These are phyloP conservation scores for Melanotaenia boesemani DNA, from an alignment of 2,797 vertebrate species.

Conservation along the genomic window DNA sequence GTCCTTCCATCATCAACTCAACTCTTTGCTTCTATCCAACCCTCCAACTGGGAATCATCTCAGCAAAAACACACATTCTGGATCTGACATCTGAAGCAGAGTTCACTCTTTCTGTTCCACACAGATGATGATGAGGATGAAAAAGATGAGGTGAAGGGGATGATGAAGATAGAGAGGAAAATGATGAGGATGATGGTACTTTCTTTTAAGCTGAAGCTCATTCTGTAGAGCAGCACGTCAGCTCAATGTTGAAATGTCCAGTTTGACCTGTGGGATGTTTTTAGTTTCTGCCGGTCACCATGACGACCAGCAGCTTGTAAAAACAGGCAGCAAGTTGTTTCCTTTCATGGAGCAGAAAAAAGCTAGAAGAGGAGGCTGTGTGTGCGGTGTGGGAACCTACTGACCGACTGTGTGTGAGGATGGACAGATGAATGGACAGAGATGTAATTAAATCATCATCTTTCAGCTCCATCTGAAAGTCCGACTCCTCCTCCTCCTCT, in stretches of 20 bases:
- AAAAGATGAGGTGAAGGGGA: no score
- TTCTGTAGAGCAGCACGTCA: no score
- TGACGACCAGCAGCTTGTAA: constrained; percentile 18
- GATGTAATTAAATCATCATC: constrained; percentile 82
- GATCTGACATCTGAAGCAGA: no score
- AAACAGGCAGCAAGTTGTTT: constrained; percentile 24
- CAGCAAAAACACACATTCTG: no score
- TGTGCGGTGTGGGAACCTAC: constrained; percentile 50
- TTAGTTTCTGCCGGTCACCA: background rate
- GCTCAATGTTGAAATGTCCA: background rate
- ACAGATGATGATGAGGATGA: no score
- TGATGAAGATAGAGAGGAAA: no score
- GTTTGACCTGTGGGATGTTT: constrained; percentile 6
- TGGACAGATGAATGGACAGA: constrained; percentile 78
- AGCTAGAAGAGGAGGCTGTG: background rate
- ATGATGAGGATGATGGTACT: no score
- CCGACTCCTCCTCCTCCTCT: constrained; percentile 41
- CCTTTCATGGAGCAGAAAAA: constrained; percentile 18
- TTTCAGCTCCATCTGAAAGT: constrained; percentile 73
- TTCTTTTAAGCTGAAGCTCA: no score
- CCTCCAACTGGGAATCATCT: no score
- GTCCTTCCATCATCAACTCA: no score
- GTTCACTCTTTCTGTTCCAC: no score
- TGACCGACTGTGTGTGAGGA: background rate
- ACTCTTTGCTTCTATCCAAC: no score